Percentiles rank a stretch among this genome's conserved stretches.
These are phyloP conservation scores for Hyles lineata DNA, from an alignment of 2,888 invertebrate species.

Conservation along the genomic window DNA sequence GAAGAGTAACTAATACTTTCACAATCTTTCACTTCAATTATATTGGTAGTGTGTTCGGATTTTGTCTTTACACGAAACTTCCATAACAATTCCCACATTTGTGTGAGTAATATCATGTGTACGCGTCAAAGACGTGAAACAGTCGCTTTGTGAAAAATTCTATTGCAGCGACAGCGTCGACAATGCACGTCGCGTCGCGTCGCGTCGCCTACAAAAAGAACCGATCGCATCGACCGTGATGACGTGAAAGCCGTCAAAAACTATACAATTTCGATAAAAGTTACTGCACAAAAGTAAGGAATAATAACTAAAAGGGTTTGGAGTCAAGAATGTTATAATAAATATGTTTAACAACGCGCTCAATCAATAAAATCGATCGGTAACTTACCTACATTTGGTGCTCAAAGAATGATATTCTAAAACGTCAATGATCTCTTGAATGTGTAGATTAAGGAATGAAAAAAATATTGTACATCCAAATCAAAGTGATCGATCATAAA, in stretches of 20 bases:
- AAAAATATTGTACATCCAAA: background rate
- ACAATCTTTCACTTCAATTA: too few species aligned
- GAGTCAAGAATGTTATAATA: too few species aligned
- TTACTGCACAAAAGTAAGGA: background rate
- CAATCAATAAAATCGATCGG: too few species aligned
- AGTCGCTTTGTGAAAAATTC: background rate
- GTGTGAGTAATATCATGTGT: background rate
- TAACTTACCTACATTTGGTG: too few species aligned
- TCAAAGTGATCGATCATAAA: background rate
- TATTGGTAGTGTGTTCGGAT: too few species aligned
- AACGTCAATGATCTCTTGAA: too few species aligned
- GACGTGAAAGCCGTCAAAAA: background rate
- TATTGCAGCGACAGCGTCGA: background rate
- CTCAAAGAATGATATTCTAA: too few species aligned
- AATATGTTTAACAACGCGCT: too few species aligned
- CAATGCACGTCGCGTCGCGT: constrained; percentile 11
- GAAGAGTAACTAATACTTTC: too few species aligned
- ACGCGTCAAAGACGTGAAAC: background rate
- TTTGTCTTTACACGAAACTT: background rate
- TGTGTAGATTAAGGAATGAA: too few species aligned
- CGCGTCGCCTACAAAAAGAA: background rate
- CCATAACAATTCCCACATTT: background rate
- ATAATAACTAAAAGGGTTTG: too few species aligned
- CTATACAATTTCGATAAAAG: background rate
- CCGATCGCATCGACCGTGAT: background rate